phyloP scores from a whole-genome alignment of 1,140 invertebrate species.

The Halotydeus destructor region DNA sequence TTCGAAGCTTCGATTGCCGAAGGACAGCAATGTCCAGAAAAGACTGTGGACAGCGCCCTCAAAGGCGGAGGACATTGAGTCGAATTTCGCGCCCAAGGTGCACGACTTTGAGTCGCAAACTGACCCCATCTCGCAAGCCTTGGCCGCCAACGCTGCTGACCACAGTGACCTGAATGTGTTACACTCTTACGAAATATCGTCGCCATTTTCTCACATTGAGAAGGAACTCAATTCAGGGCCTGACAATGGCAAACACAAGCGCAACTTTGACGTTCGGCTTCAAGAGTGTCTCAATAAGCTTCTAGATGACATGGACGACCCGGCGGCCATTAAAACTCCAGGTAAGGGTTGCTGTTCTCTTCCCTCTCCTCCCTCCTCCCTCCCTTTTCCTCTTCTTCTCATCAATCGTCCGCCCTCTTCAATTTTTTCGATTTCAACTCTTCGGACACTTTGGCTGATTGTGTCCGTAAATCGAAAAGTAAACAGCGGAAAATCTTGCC shows the following conservation, averaged over 20 bases:
- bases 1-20: too few species aligned
- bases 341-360: too few species aligned
- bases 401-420: too few species aligned
- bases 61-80: not conserved
- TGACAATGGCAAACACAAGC: not conserved
- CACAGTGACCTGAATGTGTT: conserved; percentile 16
- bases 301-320: conserved; percentile 11
- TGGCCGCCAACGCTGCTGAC: conserved; percentile 18
- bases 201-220: conserved; percentile 18
- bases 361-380: too few species aligned
- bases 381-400: too few species aligned
- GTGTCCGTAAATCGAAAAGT: too few species aligned
- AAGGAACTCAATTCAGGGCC: conserved; percentile 11
- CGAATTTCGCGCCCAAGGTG: not conserved
- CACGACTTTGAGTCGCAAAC: conserved; percentile 19
- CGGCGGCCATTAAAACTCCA: not conserved
- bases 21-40: too few species aligned
- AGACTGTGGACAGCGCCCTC: not conserved
- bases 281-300: conserved; percentile 14
- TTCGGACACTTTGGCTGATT: too few species aligned
- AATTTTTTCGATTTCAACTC: too few species aligned
- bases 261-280: not conserved
- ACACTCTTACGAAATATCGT: conserved; percentile 14
- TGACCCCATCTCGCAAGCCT: conserved; percentile 16
- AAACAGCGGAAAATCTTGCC: too few species aligned